Base-by-base conservation (phyloP, 2,113 vertebrate genomes). In the Neolamprologus kungweensis region DNA sequence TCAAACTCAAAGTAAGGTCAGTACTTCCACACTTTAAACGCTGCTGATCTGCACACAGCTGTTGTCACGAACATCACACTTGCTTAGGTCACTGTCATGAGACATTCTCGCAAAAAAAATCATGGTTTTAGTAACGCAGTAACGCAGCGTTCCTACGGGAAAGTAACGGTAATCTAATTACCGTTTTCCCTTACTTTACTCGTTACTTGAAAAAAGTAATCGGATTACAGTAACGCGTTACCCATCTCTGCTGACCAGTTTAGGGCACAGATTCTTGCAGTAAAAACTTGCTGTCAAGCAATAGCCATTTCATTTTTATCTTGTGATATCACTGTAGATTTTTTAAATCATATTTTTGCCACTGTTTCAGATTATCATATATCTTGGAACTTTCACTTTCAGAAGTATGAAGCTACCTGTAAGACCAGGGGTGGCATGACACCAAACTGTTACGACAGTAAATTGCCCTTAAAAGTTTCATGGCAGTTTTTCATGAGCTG, bases 1-100 rank as follows among this genome's bases (percentile, higher is more conserved):
- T 45, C 13, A 45, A 45, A 45, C 42, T 45, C 0, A 45, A 45
- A 14, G 42, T 45, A 45, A 45, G 0, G 42, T 45, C 42, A 42
- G 5, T 42, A 42, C 40, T 12, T 42, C 40, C 40, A 42, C 11
- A 11, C 40, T 42, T 42, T 12, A 42, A 42, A 42, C 40, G 5
- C 40, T 42, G 40, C 40, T 45, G 42, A 7, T 45, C 42, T 45
- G 42, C 13, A 45, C 42, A 45, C 13, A 45, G 42, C 42, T 45
- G 42, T 45, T 45, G 42, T 45, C 42, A 45, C 2, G 3, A 45
- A 45, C 13, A 1, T 14, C 13, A 1, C 42, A 45, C 42, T 45
- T 3, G 6, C 42, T 45, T 45, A 14, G 0, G 13, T 14, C 42
- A 45, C 42, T 14, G 42, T 45, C 42, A 45, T 45, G 42, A 45